Conservation (phyloP, 2,888 invertebrate species). For the Noctuana brunneofusca region DNA sequence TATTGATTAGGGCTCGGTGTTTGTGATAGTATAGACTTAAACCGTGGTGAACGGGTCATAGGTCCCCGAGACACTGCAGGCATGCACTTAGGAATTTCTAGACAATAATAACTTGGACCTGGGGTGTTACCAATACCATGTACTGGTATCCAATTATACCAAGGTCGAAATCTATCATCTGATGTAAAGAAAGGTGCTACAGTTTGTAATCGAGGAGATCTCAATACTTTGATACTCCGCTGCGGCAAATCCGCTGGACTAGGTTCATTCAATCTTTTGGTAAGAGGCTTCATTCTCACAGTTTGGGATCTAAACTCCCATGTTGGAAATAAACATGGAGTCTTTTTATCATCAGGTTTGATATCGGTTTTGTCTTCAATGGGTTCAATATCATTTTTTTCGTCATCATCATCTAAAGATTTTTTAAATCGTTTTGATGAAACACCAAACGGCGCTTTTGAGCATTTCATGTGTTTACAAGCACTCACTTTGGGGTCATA, state of each 20-base stretch:
- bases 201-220: constrained; percentile 48
- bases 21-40: constrained; percentile 40
- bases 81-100: constrained; percentile 52
- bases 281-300: constrained; percentile 55
- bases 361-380: constrained; percentile 33
- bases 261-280: constrained; percentile 50
- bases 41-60: constrained; percentile 54
- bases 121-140: constrained; percentile 53
- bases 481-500: constrained; percentile 48
- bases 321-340: constrained; percentile 46
- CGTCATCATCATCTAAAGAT: constrained; percentile 38
- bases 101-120: constrained; percentile 60
- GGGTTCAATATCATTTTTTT: constrained; percentile 29
- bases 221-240: constrained; percentile 36
- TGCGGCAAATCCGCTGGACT: constrained; percentile 57
- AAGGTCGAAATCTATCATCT: constrained; percentile 62
- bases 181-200: constrained; percentile 63
- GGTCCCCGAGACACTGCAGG: constrained; percentile 64
- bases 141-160: constrained; percentile 65
- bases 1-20: constrained; percentile 66
- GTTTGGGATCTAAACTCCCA: constrained; percentile 69
- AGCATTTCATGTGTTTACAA: constrained; percentile 51
- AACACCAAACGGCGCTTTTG: constrained; percentile 57
- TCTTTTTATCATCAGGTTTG: constrained; percentile 29
- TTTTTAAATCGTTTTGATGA: constrained; percentile 58